Conservation (phyloP, 2,888 invertebrate genomes). For the Cabera pusaria region DNA sequence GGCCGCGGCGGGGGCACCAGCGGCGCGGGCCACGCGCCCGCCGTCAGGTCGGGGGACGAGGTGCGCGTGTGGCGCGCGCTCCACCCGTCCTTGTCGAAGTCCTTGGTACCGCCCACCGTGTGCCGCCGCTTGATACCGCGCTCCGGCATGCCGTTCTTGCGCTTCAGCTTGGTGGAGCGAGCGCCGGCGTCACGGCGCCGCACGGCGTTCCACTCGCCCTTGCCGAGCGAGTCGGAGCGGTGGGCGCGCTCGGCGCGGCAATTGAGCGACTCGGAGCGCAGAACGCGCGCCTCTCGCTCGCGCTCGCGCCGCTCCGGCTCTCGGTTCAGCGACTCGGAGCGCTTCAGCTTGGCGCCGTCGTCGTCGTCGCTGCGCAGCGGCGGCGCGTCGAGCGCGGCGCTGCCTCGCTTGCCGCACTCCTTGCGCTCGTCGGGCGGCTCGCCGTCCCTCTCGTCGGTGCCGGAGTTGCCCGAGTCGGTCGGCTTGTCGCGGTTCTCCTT, state of each 20-base stretch:
- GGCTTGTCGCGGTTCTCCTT: slow-evolving; percentile 63
- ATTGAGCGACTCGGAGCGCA: slow-evolving; percentile 85
- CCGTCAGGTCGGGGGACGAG: slow-evolving; percentile 82
- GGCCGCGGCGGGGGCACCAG: slow-evolving; percentile 58
- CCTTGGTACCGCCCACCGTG: slow-evolving; percentile 97
- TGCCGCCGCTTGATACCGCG: slow-evolving; percentile 94
- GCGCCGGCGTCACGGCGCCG: slow-evolving; percentile 82
- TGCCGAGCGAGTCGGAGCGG: slow-evolving; percentile 49
- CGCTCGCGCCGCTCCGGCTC: slow-evolving; percentile 62
- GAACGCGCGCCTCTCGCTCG: slow-evolving; percentile 76
- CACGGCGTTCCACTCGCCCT: slow-evolving; percentile 83
- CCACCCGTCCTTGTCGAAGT: slow-evolving; percentile 86
- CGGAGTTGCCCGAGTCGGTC: slow-evolving; percentile 28
- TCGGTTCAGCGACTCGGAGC: slow-evolving; percentile 86
- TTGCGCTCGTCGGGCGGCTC: slow-evolving; percentile 80
- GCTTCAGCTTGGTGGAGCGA: slow-evolving; percentile 86
- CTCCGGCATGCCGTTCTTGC: slow-evolving; percentile 91
- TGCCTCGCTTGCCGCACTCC: slow-evolving; percentile 51
- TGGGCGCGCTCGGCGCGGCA: slow-evolving; percentile 59
- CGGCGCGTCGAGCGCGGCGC: slow-evolving; percentile 42
- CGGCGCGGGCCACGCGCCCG: slow-evolving; percentile 55
- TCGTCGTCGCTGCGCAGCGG: slow-evolving; percentile 30
- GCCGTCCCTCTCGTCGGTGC: slow-evolving; percentile 86
- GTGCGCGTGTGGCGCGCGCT: slow-evolving; percentile 84
- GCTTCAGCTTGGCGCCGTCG: slow-evolving; percentile 64